phyloP scores from a whole-genome alignment of 92 coral and sea anemone genomes.

The Phenganax stokvisi region DNA sequence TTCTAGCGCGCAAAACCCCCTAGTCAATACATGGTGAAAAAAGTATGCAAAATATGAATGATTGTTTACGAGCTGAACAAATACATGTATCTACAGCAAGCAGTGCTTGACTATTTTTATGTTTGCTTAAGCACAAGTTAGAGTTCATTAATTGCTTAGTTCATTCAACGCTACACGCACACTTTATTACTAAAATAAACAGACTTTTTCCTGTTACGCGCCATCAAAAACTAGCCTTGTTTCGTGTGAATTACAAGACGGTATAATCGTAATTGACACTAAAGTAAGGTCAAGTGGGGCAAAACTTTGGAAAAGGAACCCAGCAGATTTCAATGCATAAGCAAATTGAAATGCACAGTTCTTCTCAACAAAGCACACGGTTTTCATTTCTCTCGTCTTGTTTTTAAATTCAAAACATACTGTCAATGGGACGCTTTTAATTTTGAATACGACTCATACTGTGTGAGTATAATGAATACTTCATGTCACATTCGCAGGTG shows the following conservation, averaged over 20 bases:
- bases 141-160: slow-evolving; percentile 27
- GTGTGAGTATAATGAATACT: slow-evolving; percentile 19
- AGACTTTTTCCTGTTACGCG: background rate
- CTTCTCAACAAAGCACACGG: background rate
- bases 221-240: background rate
- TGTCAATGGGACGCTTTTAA: background rate
- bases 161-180: slow-evolving; percentile 20
- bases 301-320: background rate
- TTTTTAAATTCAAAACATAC: slow-evolving; percentile 38
- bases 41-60: slow-evolving; percentile 21
- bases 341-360: background rate
- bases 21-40: slow-evolving; percentile 1
- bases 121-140: slow-evolving; percentile 6
- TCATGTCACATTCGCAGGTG: slow-evolving; percentile 2
- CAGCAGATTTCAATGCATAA: background rate
- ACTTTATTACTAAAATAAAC: slow-evolving; percentile 22
- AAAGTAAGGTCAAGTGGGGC: no score
- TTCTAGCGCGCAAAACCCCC: background rate
- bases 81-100: background rate
- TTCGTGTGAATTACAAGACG: no score
- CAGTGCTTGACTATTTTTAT: background rate
- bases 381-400: slow-evolving; percentile 1
- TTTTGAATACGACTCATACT: slow-evolving; percentile 21
- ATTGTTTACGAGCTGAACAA: background rate
- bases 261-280: no score